Evolutionary conservation across 2,113 vertebrate genomes (phyloP).

Genomic region (Myiopsitta monachus): DNA sequence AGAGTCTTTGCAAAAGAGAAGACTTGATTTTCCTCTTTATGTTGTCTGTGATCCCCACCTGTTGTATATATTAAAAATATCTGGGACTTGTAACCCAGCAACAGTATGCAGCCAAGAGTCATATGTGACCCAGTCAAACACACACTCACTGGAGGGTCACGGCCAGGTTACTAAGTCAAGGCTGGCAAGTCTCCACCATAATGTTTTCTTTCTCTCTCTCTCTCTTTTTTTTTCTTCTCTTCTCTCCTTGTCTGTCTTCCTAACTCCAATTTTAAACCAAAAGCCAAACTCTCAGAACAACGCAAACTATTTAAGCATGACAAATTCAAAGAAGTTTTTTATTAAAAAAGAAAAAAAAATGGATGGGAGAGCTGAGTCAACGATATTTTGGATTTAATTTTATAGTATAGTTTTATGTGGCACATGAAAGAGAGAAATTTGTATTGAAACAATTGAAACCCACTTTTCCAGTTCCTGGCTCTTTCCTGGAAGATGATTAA

Average conservation of each 20-base stretch:
- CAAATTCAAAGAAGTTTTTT: constrained; percentile 50
- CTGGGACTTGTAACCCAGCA: constrained; percentile 68
- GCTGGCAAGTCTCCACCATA: constrained; percentile 60
- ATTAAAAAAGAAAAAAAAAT: constrained; percentile 32
- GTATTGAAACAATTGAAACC: constrained; percentile 64
- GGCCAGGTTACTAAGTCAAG: constrained; percentile 80
- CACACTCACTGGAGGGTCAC: constrained; percentile 77
- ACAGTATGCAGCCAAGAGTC: constrained; percentile 65
- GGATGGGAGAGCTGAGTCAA: background rate
- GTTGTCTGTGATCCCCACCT: constrained; percentile 71
- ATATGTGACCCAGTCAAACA: constrained; percentile 73
- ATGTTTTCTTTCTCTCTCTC: constrained; percentile 66
- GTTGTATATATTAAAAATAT: constrained; percentile 73
- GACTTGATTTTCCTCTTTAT: constrained; percentile 39
- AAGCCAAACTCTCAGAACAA: constrained; percentile 30
- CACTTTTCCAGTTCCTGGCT: constrained; percentile 55
- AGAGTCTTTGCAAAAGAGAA: constrained; percentile 24
- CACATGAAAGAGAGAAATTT: constrained; percentile 59
- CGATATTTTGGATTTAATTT: constrained; percentile 60
- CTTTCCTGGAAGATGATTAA: constrained; percentile 75
- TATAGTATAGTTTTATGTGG: constrained; percentile 62
- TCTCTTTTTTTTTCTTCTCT: background rate
- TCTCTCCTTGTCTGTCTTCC: constrained; percentile 31
- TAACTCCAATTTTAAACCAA: constrained; percentile 14
- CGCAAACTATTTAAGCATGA: constrained; percentile 59